Conservation (phyloP, 1,140 invertebrate species). For the Phymastichus coffea region DNA sequence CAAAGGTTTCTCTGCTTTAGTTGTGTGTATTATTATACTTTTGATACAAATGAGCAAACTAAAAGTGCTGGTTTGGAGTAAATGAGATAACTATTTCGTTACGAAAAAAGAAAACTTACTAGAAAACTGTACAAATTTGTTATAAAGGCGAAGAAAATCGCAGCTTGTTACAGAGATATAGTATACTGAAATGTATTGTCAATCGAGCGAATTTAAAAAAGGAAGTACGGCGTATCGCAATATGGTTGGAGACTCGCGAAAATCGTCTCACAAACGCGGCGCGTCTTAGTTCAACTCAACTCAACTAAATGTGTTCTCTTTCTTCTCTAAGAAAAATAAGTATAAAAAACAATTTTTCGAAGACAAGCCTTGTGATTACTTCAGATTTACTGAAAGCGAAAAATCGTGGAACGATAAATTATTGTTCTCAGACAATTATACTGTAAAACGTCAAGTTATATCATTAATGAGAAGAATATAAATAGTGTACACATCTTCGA, state of each 20-base stretch:
- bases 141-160: background rate
- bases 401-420: background rate
- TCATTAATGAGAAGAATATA: conserved; percentile 15
- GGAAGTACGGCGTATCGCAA: too few species aligned
- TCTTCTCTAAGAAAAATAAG: conserved; percentile 17
- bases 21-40: too few species aligned
- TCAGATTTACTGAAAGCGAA: too few species aligned
- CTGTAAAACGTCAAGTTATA: conserved; percentile 9
- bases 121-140: conserved; percentile 2
- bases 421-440: background rate
- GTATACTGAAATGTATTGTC: background rate
- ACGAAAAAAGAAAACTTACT: too few species aligned
- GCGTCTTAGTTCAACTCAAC: conserved; percentile 12
- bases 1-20: background rate
- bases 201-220: background rate
- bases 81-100: too few species aligned
- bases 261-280: background rate
- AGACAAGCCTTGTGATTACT: conserved; percentile 14
- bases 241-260: background rate
- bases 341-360: background rate
- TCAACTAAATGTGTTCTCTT: conserved; percentile 21
- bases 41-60: too few species aligned
- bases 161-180: background rate
- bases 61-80: too few species aligned
- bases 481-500: conserved; percentile 21